phyloP scores from a whole-genome alignment of 2,113 vertebrate species.

The Edolisoma coerulescens region DNA sequence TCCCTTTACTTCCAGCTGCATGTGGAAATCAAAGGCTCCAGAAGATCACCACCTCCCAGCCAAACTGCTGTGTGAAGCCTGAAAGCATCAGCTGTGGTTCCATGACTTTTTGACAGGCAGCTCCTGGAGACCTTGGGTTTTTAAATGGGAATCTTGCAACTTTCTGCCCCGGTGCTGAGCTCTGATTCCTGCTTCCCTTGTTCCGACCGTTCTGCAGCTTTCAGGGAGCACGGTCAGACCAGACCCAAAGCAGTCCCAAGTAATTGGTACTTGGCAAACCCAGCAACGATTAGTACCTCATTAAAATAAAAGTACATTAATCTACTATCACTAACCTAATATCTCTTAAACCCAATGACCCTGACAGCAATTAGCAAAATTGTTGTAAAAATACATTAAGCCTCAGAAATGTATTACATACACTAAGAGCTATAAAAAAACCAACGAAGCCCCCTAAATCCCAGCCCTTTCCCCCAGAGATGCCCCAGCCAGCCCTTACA shows the following conservation, averaged over 20 bases:
- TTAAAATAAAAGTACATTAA: background rate
- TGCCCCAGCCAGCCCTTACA: background rate
- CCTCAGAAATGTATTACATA: background rate
- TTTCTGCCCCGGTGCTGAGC: background rate
- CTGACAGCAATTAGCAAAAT: background rate
- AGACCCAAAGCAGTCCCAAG: background rate
- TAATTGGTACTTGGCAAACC: background rate
- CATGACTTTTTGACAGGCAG: background rate
- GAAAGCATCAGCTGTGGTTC: background rate
- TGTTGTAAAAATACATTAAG: background rate
- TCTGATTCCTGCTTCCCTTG: background rate
- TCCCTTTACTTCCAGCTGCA: background rate
- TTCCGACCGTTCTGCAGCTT: background rate
- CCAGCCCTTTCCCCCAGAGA: background rate
- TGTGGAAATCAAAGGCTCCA: background rate
- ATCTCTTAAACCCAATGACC: background rate
- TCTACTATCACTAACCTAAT: background rate
- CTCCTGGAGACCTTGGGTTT: background rate
- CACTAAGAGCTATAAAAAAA: background rate
- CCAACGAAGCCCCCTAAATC: rapidly evolving
- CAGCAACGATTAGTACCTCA: background rate
- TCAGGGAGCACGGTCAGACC: background rate
- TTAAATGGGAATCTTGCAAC: background rate
- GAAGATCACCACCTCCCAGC: background rate
- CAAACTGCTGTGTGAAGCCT: background rate